Base-by-base conservation (phyloP, 2,113 vertebrate species). In the Buteo buteo region DNA sequence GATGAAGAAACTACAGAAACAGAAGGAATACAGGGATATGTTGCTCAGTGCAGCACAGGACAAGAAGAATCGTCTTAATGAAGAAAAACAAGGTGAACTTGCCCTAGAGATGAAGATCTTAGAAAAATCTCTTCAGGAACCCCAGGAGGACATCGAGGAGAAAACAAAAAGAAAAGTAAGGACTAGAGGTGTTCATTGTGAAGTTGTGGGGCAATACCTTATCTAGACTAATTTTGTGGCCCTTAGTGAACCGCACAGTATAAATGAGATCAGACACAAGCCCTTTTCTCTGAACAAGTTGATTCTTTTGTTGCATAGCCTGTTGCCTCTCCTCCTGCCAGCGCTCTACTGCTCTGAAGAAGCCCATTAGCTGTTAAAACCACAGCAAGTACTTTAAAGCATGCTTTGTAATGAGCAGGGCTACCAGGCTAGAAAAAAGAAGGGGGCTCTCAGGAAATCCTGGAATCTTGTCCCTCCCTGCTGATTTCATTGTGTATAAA, bases 101-200 rank as follows among this genome's bases (percentile, higher is more conserved):
- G 97, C 98, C 8, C 70, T 98, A 71, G 98, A 99, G 77, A 97
- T 98, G 97, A 98, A 94, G 77, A 97, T 99, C 47, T 93, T 99
- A 14, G 97, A 99, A 86, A 88, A 94, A 34, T 71, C 97, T 72
- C 95, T 98, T 58, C 45, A 88, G 34, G 96, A 98, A 83, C 82
- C 97, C 6, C 90, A 88, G 6, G 97, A 98, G 15, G 97, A 98
- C n/a, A 69, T 77, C 7, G 85, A 97, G 38, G 97, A 97, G 24
- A 98, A 95, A 28, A 97, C 71, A 36, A 97, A 97, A 38, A 98
- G 96, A 89, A 99, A 98, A 97, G 99, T 99, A 98, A 98, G 97
- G 25, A 18, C 52, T 72, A 11, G 40, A 62, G 38, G 45, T 36
- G 52, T 65, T 54, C 2, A 1, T 26, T 66, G 25, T n/a, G 61